These are phyloP conservation scores for Myopa tessellatipennis DNA, from an alignment of 2,888 invertebrate genomes.

Conservation along the genomic window DNA sequence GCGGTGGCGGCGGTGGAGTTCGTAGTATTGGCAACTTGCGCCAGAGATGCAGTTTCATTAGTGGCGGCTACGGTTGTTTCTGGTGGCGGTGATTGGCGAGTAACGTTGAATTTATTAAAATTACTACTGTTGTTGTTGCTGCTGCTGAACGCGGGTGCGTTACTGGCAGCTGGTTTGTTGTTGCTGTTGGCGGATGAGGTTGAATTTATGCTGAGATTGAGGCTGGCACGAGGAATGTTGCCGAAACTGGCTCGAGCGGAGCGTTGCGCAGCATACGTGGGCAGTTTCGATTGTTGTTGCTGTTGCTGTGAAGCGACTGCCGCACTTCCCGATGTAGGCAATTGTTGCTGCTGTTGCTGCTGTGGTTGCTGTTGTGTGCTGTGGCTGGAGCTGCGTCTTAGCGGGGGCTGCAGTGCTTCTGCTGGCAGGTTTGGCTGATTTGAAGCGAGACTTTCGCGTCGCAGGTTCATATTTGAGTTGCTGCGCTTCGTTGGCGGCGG, in stretches of 20 bases:
- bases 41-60: conserved; percentile 43
- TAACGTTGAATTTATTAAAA: conserved; percentile 51
- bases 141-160: conserved; percentile 41
- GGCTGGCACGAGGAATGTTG: conserved; percentile 67
- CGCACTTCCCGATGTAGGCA: conserved; percentile 17
- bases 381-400: conserved; percentile 51
- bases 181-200: conserved; percentile 36
- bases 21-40: conserved; percentile 31
- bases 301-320: conserved; percentile 44
- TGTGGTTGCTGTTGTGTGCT: conserved; percentile 43
- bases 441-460: conserved; percentile 57
- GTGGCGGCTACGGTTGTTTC: neutral
- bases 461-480: conserved; percentile 65
- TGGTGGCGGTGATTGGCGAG: conserved; percentile 42
- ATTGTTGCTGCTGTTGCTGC: conserved; percentile 33
- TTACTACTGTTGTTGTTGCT: conserved; percentile 48
- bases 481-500: conserved; percentile 58
- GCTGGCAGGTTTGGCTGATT: conserved; percentile 41
- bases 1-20: conserved; percentile 48
- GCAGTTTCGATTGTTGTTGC: conserved; percentile 46
- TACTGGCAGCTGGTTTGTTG: conserved; percentile 7
- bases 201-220: conserved; percentile 52
- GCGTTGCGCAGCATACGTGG: conserved; percentile 50
- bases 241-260: conserved; percentile 62
- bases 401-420: conserved; percentile 39